phyloP scores from a whole-genome alignment of 2,888 invertebrate species.

The Drosophila stalkeri region DNA sequence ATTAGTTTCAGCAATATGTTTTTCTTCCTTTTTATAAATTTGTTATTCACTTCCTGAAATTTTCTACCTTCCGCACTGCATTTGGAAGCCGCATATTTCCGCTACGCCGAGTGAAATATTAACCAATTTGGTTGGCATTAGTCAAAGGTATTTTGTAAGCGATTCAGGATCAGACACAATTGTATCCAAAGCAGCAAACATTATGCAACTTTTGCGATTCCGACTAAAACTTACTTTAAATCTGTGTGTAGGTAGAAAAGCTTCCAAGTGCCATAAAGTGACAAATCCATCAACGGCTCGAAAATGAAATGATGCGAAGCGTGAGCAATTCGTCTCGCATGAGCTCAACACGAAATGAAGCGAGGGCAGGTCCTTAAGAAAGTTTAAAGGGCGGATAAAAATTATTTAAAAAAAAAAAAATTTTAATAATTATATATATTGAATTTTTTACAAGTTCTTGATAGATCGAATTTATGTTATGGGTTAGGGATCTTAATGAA shows the following conservation, averaged over 20 bases:
- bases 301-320: conserved; percentile 66
- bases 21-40: too few relatives aligned
- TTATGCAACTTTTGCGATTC: conserved; percentile 5
- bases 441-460: too few relatives aligned
- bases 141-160: conserved; percentile 2
- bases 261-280: conserved; percentile 63
- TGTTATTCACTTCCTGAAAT: not conserved
- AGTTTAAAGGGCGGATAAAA: too few relatives aligned
- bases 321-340: conserved; percentile 67
- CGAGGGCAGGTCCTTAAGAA: not conserved
- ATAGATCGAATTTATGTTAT: too few relatives aligned
- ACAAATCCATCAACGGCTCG: conserved; percentile 71
- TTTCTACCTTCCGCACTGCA: not conserved
- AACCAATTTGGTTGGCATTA: conserved; percentile 4
- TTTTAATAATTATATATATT: too few relatives aligned
- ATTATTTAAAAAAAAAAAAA: not conserved
- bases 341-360: conserved; percentile 42
- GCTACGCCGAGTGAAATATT: not conserved
- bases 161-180: conserved; percentile 2
- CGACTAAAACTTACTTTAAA: conserved; percentile 3
- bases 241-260: conserved; percentile 11
- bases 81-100: not conserved
- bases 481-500: too few relatives aligned
- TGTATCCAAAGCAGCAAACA: not conserved
- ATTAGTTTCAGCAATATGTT: too few relatives aligned